A percentile compares a stretch with the other conserved stretches of the same genome.
Conservation (phyloP, 2,113 vertebrate genomes). For the Indicator indicator region DNA sequence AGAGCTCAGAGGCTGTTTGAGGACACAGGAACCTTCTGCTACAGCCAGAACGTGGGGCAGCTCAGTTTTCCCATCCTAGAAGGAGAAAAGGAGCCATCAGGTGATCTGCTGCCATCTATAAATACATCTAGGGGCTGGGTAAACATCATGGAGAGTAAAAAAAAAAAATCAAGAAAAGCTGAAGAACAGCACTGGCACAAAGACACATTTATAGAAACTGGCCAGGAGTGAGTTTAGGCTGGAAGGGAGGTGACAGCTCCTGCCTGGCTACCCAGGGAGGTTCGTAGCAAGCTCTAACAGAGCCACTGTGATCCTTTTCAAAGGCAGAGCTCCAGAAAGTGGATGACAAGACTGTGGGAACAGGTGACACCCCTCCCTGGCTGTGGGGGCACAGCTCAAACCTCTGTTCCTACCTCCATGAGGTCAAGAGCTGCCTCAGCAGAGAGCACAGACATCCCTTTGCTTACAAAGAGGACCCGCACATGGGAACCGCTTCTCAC, state of each 20-base stretch:
- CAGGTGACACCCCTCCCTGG: background rate
- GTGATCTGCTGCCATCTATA: background rate
- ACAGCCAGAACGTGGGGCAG: rapidly evolving
- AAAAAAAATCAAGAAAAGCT: background rate
- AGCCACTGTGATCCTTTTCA: background rate
- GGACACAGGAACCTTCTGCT: background rate
- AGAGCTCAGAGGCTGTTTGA: background rate
- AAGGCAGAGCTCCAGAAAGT: background rate
- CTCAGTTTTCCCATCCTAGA: slow-evolving; percentile 17
- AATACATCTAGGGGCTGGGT: slow-evolving; percentile 10
- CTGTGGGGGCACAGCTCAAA: background rate
- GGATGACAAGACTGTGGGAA: background rate
- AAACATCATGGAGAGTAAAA: slow-evolving; percentile 18
- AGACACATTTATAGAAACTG: background rate
- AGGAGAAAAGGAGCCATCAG: slow-evolving; percentile 20
- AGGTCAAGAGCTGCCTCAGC: background rate
- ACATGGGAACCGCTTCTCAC: rapidly evolving
- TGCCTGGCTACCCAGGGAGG: rapidly evolving
- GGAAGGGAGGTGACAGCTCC: slow-evolving; percentile 5
- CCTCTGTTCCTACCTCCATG: background rate
- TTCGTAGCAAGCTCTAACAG: background rate
- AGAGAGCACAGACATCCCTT: background rate
- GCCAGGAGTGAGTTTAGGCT: background rate
- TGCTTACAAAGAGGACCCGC: background rate
- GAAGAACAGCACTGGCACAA: background rate